phyloP scores from a whole-genome alignment of 2,797 vertebrate species.

The Alcedo quadribrachys region DNA sequence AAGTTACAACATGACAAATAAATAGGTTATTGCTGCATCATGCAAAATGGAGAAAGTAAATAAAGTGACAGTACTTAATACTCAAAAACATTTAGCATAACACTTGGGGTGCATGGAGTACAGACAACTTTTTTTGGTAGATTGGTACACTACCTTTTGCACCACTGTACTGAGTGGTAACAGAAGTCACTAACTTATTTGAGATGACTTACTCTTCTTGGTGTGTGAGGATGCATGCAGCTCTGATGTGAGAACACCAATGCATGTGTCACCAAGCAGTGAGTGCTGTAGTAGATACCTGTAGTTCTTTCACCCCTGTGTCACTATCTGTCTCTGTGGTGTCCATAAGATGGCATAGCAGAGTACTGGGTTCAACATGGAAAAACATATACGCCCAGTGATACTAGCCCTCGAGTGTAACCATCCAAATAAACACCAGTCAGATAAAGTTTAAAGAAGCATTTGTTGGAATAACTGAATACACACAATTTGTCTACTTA shows the following conservation, averaged over 20 bases:
- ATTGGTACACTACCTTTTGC: not conserved
- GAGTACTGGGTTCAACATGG: not conserved
- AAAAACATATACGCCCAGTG: not conserved
- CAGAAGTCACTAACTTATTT: not conserved
- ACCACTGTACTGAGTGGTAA: not conserved
- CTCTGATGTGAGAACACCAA: not conserved
- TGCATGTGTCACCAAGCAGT: not conserved
- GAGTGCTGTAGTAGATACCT: not conserved
- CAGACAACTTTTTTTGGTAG: accelerated
- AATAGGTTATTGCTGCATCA: not conserved
- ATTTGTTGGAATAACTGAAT: not conserved
- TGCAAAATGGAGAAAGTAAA: not conserved
- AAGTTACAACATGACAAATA: not conserved
- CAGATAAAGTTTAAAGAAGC: not conserved
- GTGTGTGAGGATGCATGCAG: not conserved
- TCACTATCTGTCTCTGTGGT: not conserved
- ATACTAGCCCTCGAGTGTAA: not conserved
- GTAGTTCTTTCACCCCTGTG: not conserved
- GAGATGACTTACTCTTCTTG: not conserved
- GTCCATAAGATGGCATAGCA: not conserved
- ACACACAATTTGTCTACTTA: not conserved
- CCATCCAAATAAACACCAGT: not conserved
- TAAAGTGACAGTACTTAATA: not conserved
- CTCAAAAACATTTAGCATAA: not conserved
- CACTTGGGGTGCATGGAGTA: not conserved